Percentiles rank a stretch among this genome's conserved stretches.
phyloP scores from a whole-genome alignment of 1,140 invertebrate species.

The Zaprionus africanus region DNA sequence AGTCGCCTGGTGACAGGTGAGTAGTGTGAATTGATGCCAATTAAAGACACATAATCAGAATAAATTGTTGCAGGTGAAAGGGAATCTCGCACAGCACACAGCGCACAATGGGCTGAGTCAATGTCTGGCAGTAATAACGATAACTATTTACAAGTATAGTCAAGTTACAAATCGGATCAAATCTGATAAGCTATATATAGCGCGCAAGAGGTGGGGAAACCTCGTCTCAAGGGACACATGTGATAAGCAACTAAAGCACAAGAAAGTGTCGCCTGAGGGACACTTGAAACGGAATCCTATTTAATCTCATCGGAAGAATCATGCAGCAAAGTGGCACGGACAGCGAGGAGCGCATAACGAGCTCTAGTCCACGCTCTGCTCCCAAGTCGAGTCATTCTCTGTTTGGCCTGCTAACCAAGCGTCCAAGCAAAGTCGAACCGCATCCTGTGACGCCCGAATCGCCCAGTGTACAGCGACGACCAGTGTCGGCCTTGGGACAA shows the following conservation, averaged over 20 bases:
- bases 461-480: slow-evolving; percentile 54
- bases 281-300: slow-evolving; percentile 5
- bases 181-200: neutral
- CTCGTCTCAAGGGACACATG: neutral
- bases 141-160: neutral
- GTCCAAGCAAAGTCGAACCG: slow-evolving; percentile 67
- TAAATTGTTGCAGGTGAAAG: slow-evolving; percentile 18
- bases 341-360: slow-evolving; percentile 76
- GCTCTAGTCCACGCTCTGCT: slow-evolving; percentile 61
- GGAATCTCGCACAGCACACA: neutral
- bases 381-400: slow-evolving; percentile 61
- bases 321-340: slow-evolving; percentile 61
- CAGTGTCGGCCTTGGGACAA: slow-evolving; percentile 60
- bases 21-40: slow-evolving; percentile 12
- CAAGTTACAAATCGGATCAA: neutral
- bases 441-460: slow-evolving; percentile 71
- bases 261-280: neutral
- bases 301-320: neutral
- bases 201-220: neutral
- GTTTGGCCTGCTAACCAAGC: slow-evolving; percentile 73
- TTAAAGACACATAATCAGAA: slow-evolving; percentile 7
- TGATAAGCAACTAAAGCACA: neutral
- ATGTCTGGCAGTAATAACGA: neutral
- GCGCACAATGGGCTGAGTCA: slow-evolving; percentile 19
- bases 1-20: slow-evolving; percentile 25